phyloP scores from a whole-genome alignment of 1,140 invertebrate genomes.

The Rhynchophorus ferrugineus region DNA sequence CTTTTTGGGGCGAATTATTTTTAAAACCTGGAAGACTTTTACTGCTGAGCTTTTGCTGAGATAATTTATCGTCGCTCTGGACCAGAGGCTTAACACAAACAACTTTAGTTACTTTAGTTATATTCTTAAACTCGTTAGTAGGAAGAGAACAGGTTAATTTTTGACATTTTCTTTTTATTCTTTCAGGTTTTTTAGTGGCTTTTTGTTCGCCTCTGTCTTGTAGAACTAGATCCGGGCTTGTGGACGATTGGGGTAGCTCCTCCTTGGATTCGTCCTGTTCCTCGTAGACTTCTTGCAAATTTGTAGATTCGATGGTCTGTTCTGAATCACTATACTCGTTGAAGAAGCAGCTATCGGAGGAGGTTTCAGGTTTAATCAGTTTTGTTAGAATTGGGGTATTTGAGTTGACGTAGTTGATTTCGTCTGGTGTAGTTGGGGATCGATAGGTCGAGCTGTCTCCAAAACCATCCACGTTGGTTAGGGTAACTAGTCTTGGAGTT shows the following conservation, averaged over 20 bases:
- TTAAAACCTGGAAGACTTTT: not conserved
- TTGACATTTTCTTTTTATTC: not conserved
- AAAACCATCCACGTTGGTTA: constrained; percentile 6
- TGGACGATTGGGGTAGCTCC: not conserved
- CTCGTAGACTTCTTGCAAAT: constrained; percentile 12
- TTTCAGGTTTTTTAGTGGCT: not conserved
- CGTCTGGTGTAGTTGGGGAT: not conserved
- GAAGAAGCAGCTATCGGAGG: constrained; percentile 2
- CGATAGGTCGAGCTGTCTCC: not conserved
- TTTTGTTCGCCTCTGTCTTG: not conserved
- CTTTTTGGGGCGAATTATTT: not conserved
- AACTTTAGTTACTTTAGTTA: not conserved
- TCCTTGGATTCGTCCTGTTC: not conserved
- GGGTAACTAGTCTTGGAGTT: constrained; percentile 2
- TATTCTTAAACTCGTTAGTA: not conserved
- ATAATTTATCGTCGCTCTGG: not conserved
- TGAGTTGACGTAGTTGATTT: not conserved
- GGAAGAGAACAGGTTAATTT: not conserved
- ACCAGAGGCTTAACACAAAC: not conserved
- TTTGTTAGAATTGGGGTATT: not conserved
- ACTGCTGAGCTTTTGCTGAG: too few species aligned
- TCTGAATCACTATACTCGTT: constrained; percentile 11
- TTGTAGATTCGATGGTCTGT: constrained; percentile 10
- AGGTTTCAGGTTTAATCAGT: not conserved
- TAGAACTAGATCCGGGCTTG: not conserved